phyloP scores from a whole-genome alignment of 2,888 invertebrate genomes.

The Pterostichus niger region DNA sequence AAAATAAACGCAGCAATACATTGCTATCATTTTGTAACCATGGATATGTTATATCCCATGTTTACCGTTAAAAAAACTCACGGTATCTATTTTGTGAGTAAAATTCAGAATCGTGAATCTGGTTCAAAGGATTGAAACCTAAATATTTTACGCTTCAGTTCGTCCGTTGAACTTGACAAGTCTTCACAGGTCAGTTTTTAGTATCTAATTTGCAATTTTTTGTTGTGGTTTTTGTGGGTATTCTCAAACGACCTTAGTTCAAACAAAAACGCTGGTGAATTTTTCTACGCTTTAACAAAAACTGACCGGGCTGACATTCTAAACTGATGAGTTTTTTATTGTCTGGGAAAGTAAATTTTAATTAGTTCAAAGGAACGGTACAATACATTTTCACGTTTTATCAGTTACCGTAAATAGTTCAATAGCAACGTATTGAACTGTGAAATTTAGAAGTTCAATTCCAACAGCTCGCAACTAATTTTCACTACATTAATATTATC shows the following conservation, averaged over 20 bases:
- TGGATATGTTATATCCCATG: too few species aligned
- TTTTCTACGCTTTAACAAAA: constrained; percentile 34
- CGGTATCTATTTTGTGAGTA: not conserved
- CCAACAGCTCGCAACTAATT: too few species aligned
- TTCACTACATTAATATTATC: too few species aligned
- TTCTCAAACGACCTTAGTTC: constrained; percentile 17
- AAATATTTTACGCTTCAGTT: constrained; percentile 23
- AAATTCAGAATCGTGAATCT: constrained; percentile 17
- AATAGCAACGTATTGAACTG: too few species aligned
- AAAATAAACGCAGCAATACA: too few species aligned
- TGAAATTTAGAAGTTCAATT: too few species aligned
- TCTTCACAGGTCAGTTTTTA: constrained; percentile 32
- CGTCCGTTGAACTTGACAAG: constrained; percentile 39
- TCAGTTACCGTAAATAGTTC: too few species aligned
- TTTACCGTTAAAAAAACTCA: too few species aligned
- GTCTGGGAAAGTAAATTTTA: constrained; percentile 12
- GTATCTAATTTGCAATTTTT: constrained; percentile 31
- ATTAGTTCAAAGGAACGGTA: constrained; percentile 19
- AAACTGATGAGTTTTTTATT: not conserved
- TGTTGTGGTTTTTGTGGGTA: constrained; percentile 3
- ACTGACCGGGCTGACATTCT: constrained; percentile 2
- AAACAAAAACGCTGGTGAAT: constrained; percentile 4
- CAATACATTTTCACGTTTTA: not conserved
- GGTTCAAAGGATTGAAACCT: constrained; percentile 32
- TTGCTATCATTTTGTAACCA: too few species aligned